phyloP scores from a whole-genome alignment of 1,140 invertebrate species.

The Myzus persicae region DNA sequence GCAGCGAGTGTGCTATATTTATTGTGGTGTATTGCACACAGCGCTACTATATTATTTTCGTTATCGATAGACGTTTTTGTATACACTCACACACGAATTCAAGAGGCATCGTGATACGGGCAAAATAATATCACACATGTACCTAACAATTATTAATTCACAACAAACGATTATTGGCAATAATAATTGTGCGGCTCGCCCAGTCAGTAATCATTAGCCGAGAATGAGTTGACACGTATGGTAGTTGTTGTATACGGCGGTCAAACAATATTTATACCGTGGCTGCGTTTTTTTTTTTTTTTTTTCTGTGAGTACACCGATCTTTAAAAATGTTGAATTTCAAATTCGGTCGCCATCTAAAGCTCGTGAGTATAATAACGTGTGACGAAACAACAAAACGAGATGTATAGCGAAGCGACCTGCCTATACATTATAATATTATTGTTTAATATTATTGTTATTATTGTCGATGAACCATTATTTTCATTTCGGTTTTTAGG shows the following conservation, averaged over 20 bases:
- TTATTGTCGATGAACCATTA: neutral
- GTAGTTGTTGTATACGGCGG: neutral
- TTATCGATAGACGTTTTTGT: neutral
- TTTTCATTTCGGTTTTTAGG: neutral
- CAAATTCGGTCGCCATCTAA: neutral
- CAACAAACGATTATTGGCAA: neutral
- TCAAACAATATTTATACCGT: neutral
- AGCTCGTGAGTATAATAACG: conserved; percentile 43
- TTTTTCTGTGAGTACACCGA: neutral
- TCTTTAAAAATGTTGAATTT: neutral
- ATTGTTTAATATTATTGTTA: too few species aligned
- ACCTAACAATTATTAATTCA: neutral
- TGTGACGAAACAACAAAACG: neutral
- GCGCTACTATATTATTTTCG: neutral
- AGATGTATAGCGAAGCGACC: neutral
- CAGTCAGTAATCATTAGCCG: neutral
- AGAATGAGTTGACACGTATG: neutral
- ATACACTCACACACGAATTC: neutral
- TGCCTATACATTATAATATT: too few species aligned
- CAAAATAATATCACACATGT: neutral
- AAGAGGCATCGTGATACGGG: neutral
- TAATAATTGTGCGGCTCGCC: neutral
- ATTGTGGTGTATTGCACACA: too few species aligned
- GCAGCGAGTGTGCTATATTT: too few species aligned
- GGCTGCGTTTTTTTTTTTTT: neutral